These are phyloP conservation scores for Acanthis flammea DNA, from an alignment of 2,797 vertebrate species.

Conservation along the genomic window DNA sequence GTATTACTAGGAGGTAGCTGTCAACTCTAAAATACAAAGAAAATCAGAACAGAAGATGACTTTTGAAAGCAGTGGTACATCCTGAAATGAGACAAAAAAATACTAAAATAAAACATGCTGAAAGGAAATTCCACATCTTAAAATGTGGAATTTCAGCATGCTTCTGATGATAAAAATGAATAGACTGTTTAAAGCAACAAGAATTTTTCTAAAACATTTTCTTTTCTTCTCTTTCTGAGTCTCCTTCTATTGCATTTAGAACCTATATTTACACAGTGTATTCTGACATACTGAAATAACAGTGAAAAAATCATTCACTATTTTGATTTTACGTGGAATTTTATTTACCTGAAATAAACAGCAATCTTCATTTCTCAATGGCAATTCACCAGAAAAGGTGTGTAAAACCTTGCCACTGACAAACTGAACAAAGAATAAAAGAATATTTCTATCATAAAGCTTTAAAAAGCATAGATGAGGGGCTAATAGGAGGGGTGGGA, in stretches of 20 bases:
- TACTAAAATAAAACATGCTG: neutral
- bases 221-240: neutral
- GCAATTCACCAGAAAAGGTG: conserved; percentile 42
- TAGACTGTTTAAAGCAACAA: neutral
- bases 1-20: neutral
- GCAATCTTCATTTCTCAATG: conserved; percentile 57
- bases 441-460: conserved; percentile 70
- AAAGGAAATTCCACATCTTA: neutral
- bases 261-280: neutral
- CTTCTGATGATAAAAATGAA: neutral
- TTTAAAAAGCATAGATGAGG: conserved; percentile 69
- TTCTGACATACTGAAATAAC: neutral
- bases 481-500: conserved; percentile 63
- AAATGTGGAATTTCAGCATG: too few relatives aligned
- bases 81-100: neutral
- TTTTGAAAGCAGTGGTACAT: neutral
- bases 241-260: neutral
- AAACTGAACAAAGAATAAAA: conserved; percentile 74
- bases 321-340: neutral
- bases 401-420: conserved; percentile 65
- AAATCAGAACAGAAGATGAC: neutral
- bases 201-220: neutral
- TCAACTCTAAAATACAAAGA: neutral
- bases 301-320: neutral
- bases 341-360: conserved; percentile 63